Evolutionary conservation across 1,140 invertebrate species (phyloP).

Genomic region (Onthophagus taurus): DNA sequence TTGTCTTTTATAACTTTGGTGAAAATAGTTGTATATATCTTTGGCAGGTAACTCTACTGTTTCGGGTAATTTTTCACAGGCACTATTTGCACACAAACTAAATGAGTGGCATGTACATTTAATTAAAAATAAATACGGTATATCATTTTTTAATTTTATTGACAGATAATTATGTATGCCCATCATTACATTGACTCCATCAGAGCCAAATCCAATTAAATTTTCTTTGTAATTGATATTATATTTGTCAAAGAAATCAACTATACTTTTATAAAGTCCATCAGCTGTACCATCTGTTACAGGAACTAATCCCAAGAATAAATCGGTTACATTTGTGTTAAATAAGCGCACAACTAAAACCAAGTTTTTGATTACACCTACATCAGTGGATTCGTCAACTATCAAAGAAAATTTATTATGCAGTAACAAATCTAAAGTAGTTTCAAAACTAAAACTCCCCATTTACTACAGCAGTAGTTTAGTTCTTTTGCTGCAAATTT

Average conservation of each 20-base stretch:
- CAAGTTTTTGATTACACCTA: conserved; percentile 28
- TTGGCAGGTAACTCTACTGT: conserved; percentile 20
- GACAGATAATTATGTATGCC: conserved; percentile 11
- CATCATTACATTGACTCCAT: conserved; percentile 27
- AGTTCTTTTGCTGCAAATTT: conserved; percentile 16
- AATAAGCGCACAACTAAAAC: conserved; percentile 25
- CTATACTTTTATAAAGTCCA: conserved; percentile 22
- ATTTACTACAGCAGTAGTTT: conserved; percentile 11
- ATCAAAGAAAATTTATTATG: conserved; percentile 35
- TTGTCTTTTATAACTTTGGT: conserved; percentile 24
- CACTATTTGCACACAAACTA: conserved; percentile 28
- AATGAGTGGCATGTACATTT: conserved; percentile 26
- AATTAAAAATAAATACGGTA: conserved; percentile 8
- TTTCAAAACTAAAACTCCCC: conserved; percentile 1
- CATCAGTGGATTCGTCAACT: conserved; percentile 37
- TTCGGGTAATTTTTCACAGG: conserved; percentile 21
- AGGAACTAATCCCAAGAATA: conserved; percentile 25
- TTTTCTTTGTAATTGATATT: conserved; percentile 34
- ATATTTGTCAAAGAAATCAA: conserved; percentile 26
- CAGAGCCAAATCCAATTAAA: conserved; percentile 35
- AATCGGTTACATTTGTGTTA: conserved; percentile 18
- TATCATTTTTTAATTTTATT: conserved; percentile 4
- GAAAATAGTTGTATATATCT: conserved; percentile 25
- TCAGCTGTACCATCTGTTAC: conserved; percentile 22
- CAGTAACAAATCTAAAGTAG: conserved; percentile 21